A percentile compares a stretch with the other conserved stretches of the same genome.
Conservation (phyloP, 2,113 vertebrate species). For the Toxostoma redivivum region DNA sequence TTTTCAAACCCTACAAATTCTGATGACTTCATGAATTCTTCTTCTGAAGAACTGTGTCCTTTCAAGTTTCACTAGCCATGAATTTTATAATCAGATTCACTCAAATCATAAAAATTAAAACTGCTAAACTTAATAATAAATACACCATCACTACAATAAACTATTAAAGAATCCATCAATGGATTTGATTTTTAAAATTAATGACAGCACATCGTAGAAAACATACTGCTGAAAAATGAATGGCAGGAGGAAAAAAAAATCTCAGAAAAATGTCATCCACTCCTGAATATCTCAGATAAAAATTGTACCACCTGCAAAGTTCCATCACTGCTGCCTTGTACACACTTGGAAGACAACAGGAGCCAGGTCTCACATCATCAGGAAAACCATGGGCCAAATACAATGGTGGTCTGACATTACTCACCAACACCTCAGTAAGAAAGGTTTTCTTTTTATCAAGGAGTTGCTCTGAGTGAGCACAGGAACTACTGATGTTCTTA, state of each 20-base stretch:
- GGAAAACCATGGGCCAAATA: background rate
- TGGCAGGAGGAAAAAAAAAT: background rate
- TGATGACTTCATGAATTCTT: background rate
- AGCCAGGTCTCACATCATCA: background rate
- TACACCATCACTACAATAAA: background rate
- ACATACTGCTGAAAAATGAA: background rate
- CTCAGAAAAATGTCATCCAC: background rate
- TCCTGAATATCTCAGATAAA: background rate
- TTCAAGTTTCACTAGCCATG: background rate
- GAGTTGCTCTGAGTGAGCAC: background rate
- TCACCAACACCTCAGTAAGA: background rate
- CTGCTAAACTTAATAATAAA: background rate
- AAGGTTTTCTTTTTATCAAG: background rate
- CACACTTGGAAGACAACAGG: accelerated
- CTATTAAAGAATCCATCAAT: background rate
- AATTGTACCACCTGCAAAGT: background rate
- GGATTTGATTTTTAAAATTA: background rate
- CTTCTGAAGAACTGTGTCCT: background rate
- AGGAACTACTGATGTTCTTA: background rate
- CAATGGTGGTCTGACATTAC: background rate
- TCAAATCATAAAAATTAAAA: background rate
- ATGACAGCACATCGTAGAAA: background rate
- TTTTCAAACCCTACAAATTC: background rate
- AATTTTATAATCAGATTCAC: background rate
- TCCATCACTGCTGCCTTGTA: background rate